These are phyloP conservation scores for Venusia cambrica DNA, from an alignment of 2,888 invertebrate species.

Conservation along the genomic window DNA sequence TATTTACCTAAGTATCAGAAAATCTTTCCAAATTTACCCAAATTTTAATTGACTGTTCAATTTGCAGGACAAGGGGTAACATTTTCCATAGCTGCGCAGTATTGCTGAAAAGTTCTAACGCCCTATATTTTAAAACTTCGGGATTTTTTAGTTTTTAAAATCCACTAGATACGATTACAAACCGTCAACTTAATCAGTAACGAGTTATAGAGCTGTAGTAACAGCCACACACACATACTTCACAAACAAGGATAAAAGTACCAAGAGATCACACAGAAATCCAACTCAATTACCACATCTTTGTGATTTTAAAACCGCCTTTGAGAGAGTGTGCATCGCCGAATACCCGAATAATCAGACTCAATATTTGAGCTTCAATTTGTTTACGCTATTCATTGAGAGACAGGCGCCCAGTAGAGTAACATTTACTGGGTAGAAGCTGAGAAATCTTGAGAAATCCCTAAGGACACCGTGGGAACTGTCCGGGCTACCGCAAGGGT, in stretches of 20 bases:
- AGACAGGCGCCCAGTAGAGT: slow-evolving; percentile 62
- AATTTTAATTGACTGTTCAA: no score
- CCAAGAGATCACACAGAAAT: slow-evolving; percentile 63
- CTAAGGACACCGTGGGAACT: slow-evolving; percentile 75
- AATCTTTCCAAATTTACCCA: no score
- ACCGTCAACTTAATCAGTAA: no score
- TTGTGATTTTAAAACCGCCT: slow-evolving; percentile 74
- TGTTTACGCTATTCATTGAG: slow-evolving; percentile 60
- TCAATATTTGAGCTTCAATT: slow-evolving; percentile 71
- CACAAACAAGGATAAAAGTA: slow-evolving; percentile 63
- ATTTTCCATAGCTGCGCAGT: no score
- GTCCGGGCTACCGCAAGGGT: slow-evolving; percentile 53
- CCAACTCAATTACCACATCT: slow-evolving; percentile 71
- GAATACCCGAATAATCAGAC: slow-evolving; percentile 64
- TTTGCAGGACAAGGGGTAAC: no score
- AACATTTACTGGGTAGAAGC: slow-evolving; percentile 55
- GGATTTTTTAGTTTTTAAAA: slow-evolving; percentile 11
- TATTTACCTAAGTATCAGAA: no score
- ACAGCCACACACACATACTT: slow-evolving; percentile 37
- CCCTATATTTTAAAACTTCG: no score
- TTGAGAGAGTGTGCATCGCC: slow-evolving; percentile 45
- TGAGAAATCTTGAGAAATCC: slow-evolving; percentile 56
- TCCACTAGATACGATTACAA: no score
- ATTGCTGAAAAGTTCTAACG: no score
- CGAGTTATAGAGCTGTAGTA: no score